phyloP scores from a whole-genome alignment of 2,113 vertebrate genomes.

The Corvus cornix region DNA sequence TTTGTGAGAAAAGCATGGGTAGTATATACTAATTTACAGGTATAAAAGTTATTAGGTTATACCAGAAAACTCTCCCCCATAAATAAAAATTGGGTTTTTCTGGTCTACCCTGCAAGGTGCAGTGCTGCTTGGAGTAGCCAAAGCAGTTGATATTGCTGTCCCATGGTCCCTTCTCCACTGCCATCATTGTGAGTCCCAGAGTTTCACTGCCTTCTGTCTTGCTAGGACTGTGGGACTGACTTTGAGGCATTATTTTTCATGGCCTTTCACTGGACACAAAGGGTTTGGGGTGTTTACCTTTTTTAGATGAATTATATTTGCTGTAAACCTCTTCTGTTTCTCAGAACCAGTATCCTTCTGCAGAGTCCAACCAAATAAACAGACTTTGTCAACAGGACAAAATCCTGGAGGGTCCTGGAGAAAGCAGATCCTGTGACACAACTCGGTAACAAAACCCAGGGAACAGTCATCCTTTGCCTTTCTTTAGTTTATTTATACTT shows the following conservation, averaged over 20 bases:
- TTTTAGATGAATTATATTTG: not conserved
- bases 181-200: not conserved
- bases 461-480: conserved; percentile 2
- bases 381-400: not conserved
- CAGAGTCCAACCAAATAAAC: not conserved
- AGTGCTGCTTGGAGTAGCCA: not conserved
- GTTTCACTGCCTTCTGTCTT: not conserved
- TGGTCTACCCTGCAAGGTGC: not conserved
- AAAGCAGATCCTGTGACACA: not conserved
- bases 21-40: not conserved
- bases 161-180: not conserved
- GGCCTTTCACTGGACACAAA: not conserved
- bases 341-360: not conserved
- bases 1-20: not conserved
- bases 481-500: conserved; percentile 58
- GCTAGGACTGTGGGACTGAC: not conserved
- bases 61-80: not conserved
- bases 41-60: not conserved
- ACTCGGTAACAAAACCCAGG: not conserved
- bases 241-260: not conserved
- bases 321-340: not conserved
- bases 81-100: not conserved
- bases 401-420: not conserved
- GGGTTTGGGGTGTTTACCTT: not conserved
- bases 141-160: not conserved